These are phyloP conservation scores for Piscicola geometra DNA, from an alignment of 2,888 invertebrate species.

Conservation along the genomic window DNA sequence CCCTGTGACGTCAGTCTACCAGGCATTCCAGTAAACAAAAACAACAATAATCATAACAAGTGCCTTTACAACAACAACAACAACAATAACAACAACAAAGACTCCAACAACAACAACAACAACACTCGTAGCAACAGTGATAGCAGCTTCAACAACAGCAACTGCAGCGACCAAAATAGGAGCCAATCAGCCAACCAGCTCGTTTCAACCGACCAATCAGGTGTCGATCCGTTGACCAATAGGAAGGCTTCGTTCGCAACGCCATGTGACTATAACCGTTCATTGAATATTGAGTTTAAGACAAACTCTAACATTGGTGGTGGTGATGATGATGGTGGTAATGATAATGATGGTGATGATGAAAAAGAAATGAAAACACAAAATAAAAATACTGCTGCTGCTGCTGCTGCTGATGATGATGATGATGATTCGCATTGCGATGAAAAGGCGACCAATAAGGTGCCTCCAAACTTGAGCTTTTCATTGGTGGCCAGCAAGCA, in stretches of 20 bases:
- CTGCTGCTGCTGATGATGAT: background rate
- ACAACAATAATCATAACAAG: background rate
- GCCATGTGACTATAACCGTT: background rate
- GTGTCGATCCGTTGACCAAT: background rate
- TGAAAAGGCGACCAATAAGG: no score
- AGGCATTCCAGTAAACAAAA: background rate
- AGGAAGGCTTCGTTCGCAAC: background rate
- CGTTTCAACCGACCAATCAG: background rate
- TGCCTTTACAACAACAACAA: no score
- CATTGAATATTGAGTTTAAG: background rate
- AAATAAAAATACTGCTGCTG: background rate
- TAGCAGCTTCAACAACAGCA: background rate
- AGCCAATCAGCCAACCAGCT: background rate
- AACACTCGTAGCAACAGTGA: background rate
- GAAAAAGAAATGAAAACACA: background rate
- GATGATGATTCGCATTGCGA: no score
- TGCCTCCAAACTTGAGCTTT: no score
- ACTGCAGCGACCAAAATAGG: background rate
- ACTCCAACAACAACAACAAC: background rate
- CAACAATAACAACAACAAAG: background rate
- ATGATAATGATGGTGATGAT: background rate
- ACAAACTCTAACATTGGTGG: no score
- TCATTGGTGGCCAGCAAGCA: constrained; percentile 4
- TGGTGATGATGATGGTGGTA: background rate
- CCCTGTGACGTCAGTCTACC: background rate